Conservation (phyloP, 2,888 invertebrate species). For the Cosmia pyralina region DNA sequence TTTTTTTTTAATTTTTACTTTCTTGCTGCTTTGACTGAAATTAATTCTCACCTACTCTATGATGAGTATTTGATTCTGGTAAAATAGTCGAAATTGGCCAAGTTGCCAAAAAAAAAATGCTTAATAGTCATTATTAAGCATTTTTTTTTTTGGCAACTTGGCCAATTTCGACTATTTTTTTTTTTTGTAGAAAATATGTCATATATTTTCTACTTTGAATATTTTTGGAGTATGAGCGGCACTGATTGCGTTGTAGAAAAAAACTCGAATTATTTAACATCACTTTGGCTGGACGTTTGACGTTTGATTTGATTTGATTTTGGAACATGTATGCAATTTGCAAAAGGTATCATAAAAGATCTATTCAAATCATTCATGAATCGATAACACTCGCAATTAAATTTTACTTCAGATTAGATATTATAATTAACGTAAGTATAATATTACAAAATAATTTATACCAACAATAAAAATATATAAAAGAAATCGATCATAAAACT, state of each 20-base stretch:
- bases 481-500: slow-evolving; percentile 31
- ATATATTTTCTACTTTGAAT: neutral
- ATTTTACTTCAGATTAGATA: neutral
- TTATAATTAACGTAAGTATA: neutral
- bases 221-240: neutral
- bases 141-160: too few species aligned
- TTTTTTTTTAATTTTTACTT: neutral
- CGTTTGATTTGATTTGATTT: too few species aligned
- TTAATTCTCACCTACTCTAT: neutral
- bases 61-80: neutral
- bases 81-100: neutral
- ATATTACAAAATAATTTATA: slow-evolving; percentile 2
- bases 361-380: neutral
- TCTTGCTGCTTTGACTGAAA: neutral
- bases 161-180: too few species aligned
- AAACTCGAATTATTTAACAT: too few species aligned
- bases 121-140: too few species aligned
- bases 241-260: neutral
- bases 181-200: too few species aligned
- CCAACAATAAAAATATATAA: neutral
- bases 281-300: too few species aligned
- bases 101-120: neutral
- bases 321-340: neutral
- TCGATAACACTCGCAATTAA: neutral
- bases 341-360: neutral